phyloP scores from a whole-genome alignment of 2,113 vertebrate species.

The Xerus inauris region DNA sequence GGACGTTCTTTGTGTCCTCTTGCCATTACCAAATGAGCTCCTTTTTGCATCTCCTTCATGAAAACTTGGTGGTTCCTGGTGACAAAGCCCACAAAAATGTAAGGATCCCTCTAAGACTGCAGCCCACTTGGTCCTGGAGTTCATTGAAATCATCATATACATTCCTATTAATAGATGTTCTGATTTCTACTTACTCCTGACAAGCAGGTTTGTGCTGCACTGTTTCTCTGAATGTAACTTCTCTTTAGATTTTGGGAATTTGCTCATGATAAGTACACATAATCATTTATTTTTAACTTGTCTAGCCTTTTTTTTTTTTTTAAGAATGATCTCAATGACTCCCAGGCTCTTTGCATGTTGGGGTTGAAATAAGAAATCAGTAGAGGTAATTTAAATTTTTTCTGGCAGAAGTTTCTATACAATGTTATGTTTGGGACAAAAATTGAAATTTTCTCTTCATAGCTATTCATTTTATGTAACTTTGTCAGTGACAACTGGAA shows the following conservation, averaged over 20 bases:
- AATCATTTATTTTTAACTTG: not conserved
- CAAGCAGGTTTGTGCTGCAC: not conserved
- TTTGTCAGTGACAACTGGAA: not conserved
- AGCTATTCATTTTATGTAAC: not conserved
- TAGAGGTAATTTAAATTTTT: not conserved
- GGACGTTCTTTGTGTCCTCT: not conserved
- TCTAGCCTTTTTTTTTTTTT: not conserved
- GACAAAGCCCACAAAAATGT: not conserved
- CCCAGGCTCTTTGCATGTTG: not conserved
- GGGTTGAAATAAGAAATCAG: not conserved
- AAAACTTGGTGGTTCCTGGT: not conserved
- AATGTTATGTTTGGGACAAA: not conserved
- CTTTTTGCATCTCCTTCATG: not conserved
- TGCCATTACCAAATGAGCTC: not conserved
- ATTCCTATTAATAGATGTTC: not conserved
- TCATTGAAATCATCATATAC: not conserved
- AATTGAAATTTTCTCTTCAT: not conserved
- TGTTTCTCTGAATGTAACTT: not conserved
- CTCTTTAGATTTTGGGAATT: not conserved
- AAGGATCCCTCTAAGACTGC: fast-evolving
- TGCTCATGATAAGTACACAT: not conserved
- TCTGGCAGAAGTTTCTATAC: not conserved
- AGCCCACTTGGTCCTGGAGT: not conserved
- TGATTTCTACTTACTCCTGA: not conserved
- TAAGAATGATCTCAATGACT: not conserved